Evolutionary conservation across 2,888 invertebrate species (phyloP).

Genomic region (Pecten maximus): DNA sequence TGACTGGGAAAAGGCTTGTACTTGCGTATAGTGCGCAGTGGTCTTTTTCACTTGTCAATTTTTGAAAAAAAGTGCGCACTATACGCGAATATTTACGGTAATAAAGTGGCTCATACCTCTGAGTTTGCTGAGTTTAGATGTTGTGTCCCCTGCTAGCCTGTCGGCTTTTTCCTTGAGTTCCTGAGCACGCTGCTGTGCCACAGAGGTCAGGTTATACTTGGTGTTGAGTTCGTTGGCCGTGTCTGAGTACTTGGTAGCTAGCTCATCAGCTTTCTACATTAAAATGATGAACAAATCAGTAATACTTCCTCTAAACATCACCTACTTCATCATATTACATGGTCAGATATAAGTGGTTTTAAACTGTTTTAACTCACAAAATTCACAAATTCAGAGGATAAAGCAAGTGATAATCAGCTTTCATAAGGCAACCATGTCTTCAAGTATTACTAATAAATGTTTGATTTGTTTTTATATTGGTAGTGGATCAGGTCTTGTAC

Average conservation of each 20-base stretch:
- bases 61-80: too few species aligned
- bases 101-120: constrained; percentile 84
- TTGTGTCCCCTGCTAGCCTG: constrained; percentile 90
- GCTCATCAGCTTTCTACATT: constrained; percentile 78
- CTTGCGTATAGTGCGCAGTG: too few species aligned
- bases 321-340: too few species aligned
- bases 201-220: constrained; percentile 88
- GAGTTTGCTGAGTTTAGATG: constrained; percentile 84
- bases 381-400: too few species aligned
- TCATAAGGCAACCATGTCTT: not conserved
- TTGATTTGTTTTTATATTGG: too few species aligned
- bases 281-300: not conserved
- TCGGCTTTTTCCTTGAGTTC: constrained; percentile 90
- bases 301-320: not conserved
- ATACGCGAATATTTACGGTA: too few species aligned
- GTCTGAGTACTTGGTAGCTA: constrained; percentile 88
- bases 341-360: too few species aligned
- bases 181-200: constrained; percentile 91
- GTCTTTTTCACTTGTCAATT: too few species aligned
- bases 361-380: too few species aligned
- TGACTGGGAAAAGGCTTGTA: too few species aligned
- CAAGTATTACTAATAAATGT: not conserved
- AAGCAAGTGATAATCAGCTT: not conserved
- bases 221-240: constrained; percentile 89
- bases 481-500: constrained; percentile 38